Evolutionary conservation across 2,113 vertebrate genomes (phyloP), one percentile per base, ranked within the genome.

Genomic region (Actinemys pallida): DNA sequence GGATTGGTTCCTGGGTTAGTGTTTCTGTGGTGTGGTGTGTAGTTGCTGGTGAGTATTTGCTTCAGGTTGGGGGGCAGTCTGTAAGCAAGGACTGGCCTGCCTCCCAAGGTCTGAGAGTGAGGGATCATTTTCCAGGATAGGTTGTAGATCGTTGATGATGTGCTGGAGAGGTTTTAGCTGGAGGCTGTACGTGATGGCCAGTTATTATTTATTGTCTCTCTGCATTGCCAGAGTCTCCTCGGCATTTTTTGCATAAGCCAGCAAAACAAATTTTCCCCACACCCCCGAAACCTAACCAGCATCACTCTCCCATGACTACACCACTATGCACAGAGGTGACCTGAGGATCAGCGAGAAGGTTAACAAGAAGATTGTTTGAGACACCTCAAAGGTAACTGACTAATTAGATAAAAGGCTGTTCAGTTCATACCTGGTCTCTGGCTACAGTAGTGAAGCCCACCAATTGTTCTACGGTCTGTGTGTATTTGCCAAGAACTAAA

Each of bases 191-290:
- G 4, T 50, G 49, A 50, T 50, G 49, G 49, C 49, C 3, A 50
- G 49, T 50, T 50, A 50, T 50, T 50, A 50, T 50, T 50, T 50
- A 50, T 50, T 50, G 27, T 47, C 80, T 76, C 83, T 90, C 81
- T 10, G 8, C 49, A 35, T 3, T 83, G 84, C 17, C 39, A 89
- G 31, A 1, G 11, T 47, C 39, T n/a, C 25, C 35, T 16, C 56
- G 11, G 0, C 19, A 2, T 0, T 0, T 16, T 89, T 85, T n/a
- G 16, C 2, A 3, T 0, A 47, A 24, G 35, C 3, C 75, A 42
- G 50, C 12, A 69, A 35, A 69, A 69, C 2, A 24, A 69, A 4
- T 69, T 69, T 69, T 69, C 12, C 35, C 62, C 14, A 17, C 62
- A 31, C 62, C 29, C 62, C 50, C 79, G 53, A 14, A 31, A 78